Percentiles rank a stretch among this genome's conserved stretches.
Evolutionary conservation across 2,113 vertebrate genomes (phyloP).

Genomic region (Synchiropus splendidus): DNA sequence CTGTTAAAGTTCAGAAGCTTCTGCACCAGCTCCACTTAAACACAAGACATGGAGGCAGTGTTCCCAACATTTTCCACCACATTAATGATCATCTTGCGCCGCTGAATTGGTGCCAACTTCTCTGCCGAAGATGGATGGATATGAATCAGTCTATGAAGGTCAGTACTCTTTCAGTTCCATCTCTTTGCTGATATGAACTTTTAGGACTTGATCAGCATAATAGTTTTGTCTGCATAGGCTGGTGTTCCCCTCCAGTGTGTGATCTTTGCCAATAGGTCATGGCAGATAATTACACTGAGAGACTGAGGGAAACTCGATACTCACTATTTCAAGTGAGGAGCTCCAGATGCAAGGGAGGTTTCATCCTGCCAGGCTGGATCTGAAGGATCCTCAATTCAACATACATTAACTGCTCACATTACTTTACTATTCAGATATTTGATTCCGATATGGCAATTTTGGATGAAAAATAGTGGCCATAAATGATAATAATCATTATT

Average conservation of each 20-base stretch:
- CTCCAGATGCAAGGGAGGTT: slow-evolving; percentile 16
- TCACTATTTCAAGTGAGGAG: slow-evolving; percentile 25
- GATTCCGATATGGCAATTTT: neutral
- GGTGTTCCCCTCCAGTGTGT: slow-evolving; percentile 14
- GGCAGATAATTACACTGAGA: slow-evolving; percentile 46
- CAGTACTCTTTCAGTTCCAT: slow-evolving; percentile 32
- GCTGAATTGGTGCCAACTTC: slow-evolving; percentile 10
- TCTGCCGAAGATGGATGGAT: slow-evolving; percentile 17
- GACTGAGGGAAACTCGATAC: slow-evolving; percentile 42
- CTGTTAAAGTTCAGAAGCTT: too few species aligned
- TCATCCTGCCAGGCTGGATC: slow-evolving; percentile 18
- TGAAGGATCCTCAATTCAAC: slow-evolving; percentile 16
- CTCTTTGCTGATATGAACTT: slow-evolving; percentile 20
- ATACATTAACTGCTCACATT: neutral
- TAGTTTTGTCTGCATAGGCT: slow-evolving; percentile 31
- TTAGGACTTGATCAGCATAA: slow-evolving; percentile 43
- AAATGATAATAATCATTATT: too few species aligned
- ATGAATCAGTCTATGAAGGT: slow-evolving; percentile 29
- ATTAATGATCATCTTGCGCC: neutral
- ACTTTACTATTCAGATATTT: neutral
- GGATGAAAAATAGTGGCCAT: neutral
- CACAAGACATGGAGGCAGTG: too few species aligned
- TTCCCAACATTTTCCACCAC: neutral
- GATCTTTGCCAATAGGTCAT: slow-evolving; percentile 38
- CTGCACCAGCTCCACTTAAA: too few species aligned